A percentile compares a stretch with the other conserved stretches of the same genome.
Evolutionary conservation across 2,797 vertebrate genomes (phyloP).

Genomic region (Odontamblyopus rebecca): DNA sequence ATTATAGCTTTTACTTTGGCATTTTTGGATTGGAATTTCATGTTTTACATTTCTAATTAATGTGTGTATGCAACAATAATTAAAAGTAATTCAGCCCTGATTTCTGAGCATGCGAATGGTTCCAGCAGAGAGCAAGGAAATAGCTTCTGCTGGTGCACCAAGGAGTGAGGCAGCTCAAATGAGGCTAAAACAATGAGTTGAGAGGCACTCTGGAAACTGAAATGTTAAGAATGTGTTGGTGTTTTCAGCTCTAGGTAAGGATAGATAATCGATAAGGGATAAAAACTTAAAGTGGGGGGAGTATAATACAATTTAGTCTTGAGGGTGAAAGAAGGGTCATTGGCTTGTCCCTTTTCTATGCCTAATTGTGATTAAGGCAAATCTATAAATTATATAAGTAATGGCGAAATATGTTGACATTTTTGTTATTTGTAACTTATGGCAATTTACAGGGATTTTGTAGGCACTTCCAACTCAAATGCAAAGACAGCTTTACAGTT

Average conservation of each 20-base stretch:
- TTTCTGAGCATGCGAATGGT: background rate
- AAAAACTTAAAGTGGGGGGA: background rate
- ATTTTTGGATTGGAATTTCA: background rate
- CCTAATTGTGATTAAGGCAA: background rate
- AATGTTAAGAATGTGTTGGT: too few relatives aligned
- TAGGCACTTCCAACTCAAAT: background rate
- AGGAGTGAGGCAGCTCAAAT: conserved; percentile 2
- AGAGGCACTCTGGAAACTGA: too few relatives aligned
- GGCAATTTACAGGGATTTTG: background rate
- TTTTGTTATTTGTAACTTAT: background rate
- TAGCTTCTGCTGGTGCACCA: background rate
- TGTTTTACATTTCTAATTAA: background rate
- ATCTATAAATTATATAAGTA: background rate
- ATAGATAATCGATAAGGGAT: background rate
- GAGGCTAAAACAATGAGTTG: background rate
- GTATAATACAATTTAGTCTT: too few relatives aligned
- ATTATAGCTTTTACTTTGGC: background rate
- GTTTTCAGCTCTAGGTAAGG: background rate
- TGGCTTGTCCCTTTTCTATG: background rate
- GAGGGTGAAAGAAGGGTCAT: background rate
- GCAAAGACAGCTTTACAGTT: background rate
- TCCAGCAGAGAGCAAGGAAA: too few relatives aligned
- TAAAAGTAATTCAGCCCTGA: background rate
- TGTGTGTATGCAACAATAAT: background rate
- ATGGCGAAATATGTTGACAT: background rate